phyloP scores from a whole-genome alignment of 1,140 invertebrate species.

The Argopecten irradians region DNA sequence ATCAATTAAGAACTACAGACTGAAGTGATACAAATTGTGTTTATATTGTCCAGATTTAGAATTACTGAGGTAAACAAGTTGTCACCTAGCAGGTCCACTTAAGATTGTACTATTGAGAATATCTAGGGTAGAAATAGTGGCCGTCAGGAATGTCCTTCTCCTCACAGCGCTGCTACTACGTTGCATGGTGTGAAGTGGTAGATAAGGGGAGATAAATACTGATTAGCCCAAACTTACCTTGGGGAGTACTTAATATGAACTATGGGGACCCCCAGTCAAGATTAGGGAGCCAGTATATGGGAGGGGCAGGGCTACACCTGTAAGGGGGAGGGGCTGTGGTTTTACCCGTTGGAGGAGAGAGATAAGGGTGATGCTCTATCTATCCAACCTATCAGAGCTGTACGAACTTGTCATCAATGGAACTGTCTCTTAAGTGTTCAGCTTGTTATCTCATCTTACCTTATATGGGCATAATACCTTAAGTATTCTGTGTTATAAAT shows the following conservation, averaged over 20 bases:
- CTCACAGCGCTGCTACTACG: neutral
- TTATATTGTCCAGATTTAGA: too few species aligned
- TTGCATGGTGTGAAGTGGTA: neutral
- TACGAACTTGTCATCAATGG: neutral
- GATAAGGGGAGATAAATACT: slow-evolving; percentile 1
- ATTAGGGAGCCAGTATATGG: neutral
- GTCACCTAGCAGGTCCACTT: neutral
- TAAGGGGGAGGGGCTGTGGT: neutral
- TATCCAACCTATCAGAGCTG: neutral
- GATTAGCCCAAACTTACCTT: neutral
- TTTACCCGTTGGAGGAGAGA: neutral
- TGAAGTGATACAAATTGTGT: neutral
- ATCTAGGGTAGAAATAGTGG: neutral
- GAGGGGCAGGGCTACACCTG: neutral
- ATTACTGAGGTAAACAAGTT: neutral
- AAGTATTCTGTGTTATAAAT: slow-evolving; percentile 18
- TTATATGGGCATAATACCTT: neutral
- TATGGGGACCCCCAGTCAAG: neutral
- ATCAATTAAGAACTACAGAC: neutral
- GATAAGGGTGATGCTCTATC: neutral
- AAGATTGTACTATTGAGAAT: neutral
- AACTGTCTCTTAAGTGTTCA: neutral
- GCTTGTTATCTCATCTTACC: neutral
- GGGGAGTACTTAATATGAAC: neutral
- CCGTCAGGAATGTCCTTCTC: neutral